Conservation (phyloP, 2,113 vertebrate species). For the Fregata magnificens region DNA sequence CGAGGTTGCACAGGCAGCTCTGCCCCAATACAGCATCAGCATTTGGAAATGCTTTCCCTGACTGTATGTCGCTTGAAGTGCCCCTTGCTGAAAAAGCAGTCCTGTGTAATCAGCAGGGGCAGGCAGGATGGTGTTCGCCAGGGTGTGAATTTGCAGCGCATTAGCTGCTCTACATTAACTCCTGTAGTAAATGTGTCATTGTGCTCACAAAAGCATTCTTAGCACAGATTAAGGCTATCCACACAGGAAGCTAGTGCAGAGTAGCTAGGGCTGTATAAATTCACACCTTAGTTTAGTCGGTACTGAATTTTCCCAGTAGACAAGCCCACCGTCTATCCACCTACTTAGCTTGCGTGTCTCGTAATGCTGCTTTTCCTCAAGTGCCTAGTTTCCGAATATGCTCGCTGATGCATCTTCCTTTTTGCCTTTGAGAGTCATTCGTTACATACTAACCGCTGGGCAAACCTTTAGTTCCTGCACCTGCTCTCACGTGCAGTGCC, state of each 20-base stretch:
- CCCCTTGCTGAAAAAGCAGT: not conserved
- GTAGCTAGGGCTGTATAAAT: not conserved
- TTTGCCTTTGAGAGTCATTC: not conserved
- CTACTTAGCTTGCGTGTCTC: not conserved
- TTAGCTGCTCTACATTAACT: conserved; percentile 34
- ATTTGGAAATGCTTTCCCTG: not conserved
- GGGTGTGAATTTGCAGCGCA: not conserved
- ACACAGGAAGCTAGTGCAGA: not conserved
- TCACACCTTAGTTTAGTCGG: not conserved
- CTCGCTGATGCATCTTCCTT: not conserved
- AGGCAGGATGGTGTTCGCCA: rapidly evolving
- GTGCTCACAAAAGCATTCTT: conserved; percentile 1
- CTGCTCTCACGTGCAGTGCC: not conserved
- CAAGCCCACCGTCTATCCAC: not conserved
- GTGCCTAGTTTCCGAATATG: not conserved
- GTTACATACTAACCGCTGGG: not conserved
- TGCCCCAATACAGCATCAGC: not conserved
- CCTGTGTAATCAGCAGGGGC: not conserved
- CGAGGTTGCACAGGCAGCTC: not conserved
- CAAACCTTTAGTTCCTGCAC: not conserved
- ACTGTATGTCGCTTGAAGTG: not conserved
- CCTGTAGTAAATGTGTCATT: conserved; percentile 20
- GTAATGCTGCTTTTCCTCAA: not conserved
- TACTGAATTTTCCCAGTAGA: not conserved
- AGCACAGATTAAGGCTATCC: conserved; percentile 18